Evolutionary conservation across 2,113 vertebrate species (phyloP).

Genomic region (Petaurus breviceps): DNA sequence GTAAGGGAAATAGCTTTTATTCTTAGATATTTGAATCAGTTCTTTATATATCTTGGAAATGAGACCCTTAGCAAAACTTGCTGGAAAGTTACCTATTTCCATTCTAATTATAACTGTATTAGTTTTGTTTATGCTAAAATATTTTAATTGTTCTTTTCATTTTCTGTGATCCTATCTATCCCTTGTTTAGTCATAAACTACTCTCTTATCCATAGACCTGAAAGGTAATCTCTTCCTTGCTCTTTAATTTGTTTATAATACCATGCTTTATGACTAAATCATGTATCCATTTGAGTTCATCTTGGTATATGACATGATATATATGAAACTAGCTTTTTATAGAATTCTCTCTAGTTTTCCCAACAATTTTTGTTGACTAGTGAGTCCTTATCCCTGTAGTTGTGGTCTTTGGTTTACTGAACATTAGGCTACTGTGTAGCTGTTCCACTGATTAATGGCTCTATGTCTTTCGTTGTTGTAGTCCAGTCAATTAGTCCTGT

Average conservation of each 20-base stretch:
- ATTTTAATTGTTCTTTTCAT: not conserved
- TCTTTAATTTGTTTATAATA: not conserved
- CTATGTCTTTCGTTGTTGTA: not conserved
- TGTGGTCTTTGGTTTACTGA: not conserved
- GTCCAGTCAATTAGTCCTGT: not conserved
- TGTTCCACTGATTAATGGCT: not conserved
- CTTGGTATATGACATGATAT: not conserved
- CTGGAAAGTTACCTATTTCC: not conserved
- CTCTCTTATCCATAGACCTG: not conserved
- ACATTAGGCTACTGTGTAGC: not conserved
- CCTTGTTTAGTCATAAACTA: not conserved
- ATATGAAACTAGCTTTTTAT: not conserved
- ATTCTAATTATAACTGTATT: not conserved
- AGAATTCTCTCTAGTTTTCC: not conserved
- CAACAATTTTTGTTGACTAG: not conserved
- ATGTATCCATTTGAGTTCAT: not conserved
- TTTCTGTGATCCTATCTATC: not conserved
- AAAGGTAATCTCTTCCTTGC: not conserved
- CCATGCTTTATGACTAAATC: not conserved
- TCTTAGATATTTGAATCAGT: not conserved
- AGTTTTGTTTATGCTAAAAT: not conserved
- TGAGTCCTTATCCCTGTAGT: not conserved
- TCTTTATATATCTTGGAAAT: not conserved
- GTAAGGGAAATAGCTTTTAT: not conserved
- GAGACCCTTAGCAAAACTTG: not conserved